Evolutionary conservation across 1,140 invertebrate genomes (phyloP), one percentile per base, ranked within the genome.

Genomic region (Teleopsis dalmanni): DNA sequence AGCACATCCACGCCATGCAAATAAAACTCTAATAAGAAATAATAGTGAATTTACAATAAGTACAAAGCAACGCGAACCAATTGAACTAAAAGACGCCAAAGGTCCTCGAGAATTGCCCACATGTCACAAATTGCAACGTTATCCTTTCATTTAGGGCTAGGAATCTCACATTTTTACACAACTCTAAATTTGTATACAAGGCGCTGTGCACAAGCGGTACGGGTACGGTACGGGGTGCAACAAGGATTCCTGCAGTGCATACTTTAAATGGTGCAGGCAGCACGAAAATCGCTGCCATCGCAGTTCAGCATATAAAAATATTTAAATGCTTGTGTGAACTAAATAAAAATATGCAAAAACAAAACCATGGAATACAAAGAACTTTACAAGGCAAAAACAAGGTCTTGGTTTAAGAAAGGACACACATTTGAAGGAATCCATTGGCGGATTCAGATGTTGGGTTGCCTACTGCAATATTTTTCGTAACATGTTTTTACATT

Each of bases 281-380:
- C 19, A 37, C 16, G 41, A 25, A 43, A 0, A 14, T n/a, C n/a
- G n/a, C n/a, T n/a, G 44, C 4, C 44, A 23, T 22, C 13, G 47
- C 47, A 48, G 41, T 48, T 31, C 25, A 27, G 47, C 29, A 48
- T 48, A 27, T 48, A 48, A 48, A 48, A 48, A 48, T 48, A 48
- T 48, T 48, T 48, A 48, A 48, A 48, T 37, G 47, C 47, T 48
- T 27, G 36, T 48, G 36, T 48, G 36, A 36, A 48, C 46, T 27
- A 46, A 21, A 29, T 19, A 31, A n/a, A 31, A n/a, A 31, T 31
- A n/a, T 16, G 11, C 19, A 11, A 21, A 43, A 43, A 16, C 13
- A 42, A 14, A 13, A 7, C 6, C 8, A 16, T 16, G 16, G 18
- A 18, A 8, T 40, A n/a, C n/a, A n/a, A n/a, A n/a, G n/a, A n/a